These are phyloP conservation scores for Urocolius indicus DNA, from an alignment of 2,113 vertebrate genomes.

Conservation along the genomic window DNA sequence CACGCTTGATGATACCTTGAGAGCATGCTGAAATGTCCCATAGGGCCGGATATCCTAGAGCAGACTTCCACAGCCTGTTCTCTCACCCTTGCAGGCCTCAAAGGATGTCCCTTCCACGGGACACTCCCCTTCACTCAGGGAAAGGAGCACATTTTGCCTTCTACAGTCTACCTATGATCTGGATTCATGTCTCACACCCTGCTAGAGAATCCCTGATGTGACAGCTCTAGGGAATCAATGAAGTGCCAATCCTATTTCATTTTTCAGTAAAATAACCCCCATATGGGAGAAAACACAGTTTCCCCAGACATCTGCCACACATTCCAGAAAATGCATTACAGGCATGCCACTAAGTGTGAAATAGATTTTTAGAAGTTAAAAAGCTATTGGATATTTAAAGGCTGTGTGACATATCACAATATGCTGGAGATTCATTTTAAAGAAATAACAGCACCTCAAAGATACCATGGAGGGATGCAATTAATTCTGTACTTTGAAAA, in stretches of 20 bases:
- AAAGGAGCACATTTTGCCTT: not conserved
- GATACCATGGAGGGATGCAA: not conserved
- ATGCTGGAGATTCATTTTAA: slow-evolving; percentile 56
- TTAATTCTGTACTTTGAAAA: slow-evolving; percentile 32
- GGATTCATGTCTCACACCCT: slow-evolving; percentile 57
- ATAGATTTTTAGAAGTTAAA: slow-evolving; percentile 52
- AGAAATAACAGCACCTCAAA: slow-evolving; percentile 41
- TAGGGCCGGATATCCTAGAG: not conserved
- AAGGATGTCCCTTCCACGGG: not conserved
- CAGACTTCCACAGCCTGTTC: not conserved
- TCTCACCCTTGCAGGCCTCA: not conserved
- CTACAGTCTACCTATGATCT: not conserved
- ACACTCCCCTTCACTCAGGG: not conserved
- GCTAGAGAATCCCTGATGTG: slow-evolving; percentile 57
- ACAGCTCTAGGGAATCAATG: slow-evolving; percentile 51
- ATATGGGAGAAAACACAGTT: slow-evolving; percentile 67
- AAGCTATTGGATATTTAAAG: slow-evolving; percentile 66
- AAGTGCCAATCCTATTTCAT: slow-evolving; percentile 47
- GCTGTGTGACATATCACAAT: slow-evolving; percentile 55
- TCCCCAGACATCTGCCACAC: slow-evolving; percentile 66
- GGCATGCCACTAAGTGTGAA: slow-evolving; percentile 61
- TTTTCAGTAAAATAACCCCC: slow-evolving; percentile 61
- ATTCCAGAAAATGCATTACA: slow-evolving; percentile 58
- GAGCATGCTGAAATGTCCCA: not conserved
- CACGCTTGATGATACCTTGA: not conserved